Percentiles rank a stretch among this genome's conserved stretches.
Evolutionary conservation across 2,797 vertebrate species (phyloP).

Genomic region (Siniperca obscura): DNA sequence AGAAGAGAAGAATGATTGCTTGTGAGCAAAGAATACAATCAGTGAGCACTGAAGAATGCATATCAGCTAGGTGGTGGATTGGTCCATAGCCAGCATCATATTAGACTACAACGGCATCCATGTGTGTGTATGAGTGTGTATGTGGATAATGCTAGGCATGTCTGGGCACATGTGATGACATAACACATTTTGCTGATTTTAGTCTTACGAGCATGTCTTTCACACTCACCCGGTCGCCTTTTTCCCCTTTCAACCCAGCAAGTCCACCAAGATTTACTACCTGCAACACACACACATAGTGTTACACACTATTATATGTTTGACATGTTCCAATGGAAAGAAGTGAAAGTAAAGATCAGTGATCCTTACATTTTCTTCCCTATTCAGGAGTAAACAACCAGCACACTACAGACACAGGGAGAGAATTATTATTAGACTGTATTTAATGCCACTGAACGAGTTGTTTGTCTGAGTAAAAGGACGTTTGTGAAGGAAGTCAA

Average conservation of each 20-base stretch:
- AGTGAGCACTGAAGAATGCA: slow-evolving; percentile 33
- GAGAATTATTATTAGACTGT: slow-evolving; percentile 22
- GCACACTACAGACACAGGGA: slow-evolving; percentile 75
- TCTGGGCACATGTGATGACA: slow-evolving; percentile 49
- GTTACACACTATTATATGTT: slow-evolving; percentile 15
- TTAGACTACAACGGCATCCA: slow-evolving; percentile 13
- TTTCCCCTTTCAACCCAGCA: slow-evolving; percentile 75
- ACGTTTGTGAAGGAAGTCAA: background rate
- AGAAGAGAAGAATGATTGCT: slow-evolving; percentile 44
- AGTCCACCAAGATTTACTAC: slow-evolving; percentile 42
- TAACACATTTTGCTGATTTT: slow-evolving; percentile 63
- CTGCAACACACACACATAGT: slow-evolving; percentile 66
- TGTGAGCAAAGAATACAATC: slow-evolving; percentile 29
- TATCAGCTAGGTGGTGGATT: slow-evolving; percentile 32
- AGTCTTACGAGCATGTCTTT: slow-evolving; percentile 1
- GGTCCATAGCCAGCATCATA: slow-evolving; percentile 46
- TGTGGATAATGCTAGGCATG: slow-evolving; percentile 37
- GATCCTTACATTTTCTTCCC: slow-evolving; percentile 81
- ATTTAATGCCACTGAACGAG: slow-evolving; percentile 14
- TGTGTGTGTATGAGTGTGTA: slow-evolving; percentile 18
- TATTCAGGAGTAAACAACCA: slow-evolving; percentile 80
- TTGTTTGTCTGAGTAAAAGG: background rate
- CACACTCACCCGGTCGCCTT: slow-evolving; percentile 74
- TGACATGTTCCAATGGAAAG: slow-evolving; percentile 41
- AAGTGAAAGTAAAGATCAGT: slow-evolving; percentile 65